phyloP scores from a whole-genome alignment of 1,140 invertebrate genomes.

The Cyphomyrmex costatus region DNA sequence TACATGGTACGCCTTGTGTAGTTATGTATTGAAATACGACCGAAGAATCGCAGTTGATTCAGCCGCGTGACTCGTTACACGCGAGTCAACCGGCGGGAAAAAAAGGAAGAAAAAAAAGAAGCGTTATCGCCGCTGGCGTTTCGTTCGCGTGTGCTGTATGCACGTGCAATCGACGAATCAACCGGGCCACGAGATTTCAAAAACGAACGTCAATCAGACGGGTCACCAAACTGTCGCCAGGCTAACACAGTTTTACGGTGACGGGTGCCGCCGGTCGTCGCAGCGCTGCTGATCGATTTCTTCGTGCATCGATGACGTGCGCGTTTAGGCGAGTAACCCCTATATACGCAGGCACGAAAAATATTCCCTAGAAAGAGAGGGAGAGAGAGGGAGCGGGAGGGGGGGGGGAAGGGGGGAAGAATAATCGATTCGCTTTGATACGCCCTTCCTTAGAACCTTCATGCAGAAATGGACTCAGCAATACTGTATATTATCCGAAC shows the following conservation, averaged over 20 bases:
- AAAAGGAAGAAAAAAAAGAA: neutral
- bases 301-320: conserved; percentile 39
- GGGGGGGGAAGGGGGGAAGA: neutral
- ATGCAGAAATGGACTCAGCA: conserved; percentile 6
- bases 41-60: conserved; percentile 46
- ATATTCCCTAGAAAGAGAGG: neutral
- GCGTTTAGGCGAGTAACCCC: conserved; percentile 44
- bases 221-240: conserved; percentile 38
- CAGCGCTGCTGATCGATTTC: conserved; percentile 39
- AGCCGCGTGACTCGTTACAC: conserved; percentile 31
- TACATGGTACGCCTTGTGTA: neutral
- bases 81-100: neutral
- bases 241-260: conserved; percentile 48
- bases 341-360: conserved; percentile 35
- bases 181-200: conserved; percentile 45
- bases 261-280: neutral
- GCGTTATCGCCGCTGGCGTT: conserved; percentile 23
- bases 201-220: conserved; percentile 54
- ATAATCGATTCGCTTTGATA: conserved; percentile 43
- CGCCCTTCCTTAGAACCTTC: neutral
- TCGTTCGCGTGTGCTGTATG: conserved; percentile 8
- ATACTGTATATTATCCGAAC: conserved; percentile 24
- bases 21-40: conserved; percentile 28
- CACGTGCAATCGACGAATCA: conserved; percentile 48
- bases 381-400: neutral